Conservation (phyloP, 2,113 vertebrate species). For the Taxidea taxus region DNA sequence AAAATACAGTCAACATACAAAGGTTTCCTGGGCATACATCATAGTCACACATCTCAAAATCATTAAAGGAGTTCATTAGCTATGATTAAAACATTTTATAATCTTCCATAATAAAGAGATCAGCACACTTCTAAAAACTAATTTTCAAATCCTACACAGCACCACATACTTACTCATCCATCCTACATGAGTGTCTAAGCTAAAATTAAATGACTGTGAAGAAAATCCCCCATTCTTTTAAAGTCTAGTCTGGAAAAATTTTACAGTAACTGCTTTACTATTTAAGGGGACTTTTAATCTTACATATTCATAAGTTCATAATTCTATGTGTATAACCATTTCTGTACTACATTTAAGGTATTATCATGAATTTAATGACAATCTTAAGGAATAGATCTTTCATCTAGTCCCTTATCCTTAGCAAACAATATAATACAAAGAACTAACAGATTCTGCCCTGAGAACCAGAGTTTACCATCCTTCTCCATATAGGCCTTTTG, state of each 20-base stretch:
- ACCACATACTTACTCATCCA: background rate
- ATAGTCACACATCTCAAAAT: conserved; percentile 25
- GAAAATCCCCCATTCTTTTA: background rate
- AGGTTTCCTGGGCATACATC: background rate
- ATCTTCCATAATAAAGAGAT: background rate
- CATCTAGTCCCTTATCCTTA: background rate
- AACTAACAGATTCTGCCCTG: background rate
- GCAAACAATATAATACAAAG: background rate
- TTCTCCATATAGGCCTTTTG: background rate
- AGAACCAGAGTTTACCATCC: background rate
- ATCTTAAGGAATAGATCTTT: background rate
- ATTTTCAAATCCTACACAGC: background rate
- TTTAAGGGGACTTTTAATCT: background rate
- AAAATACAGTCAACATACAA: background rate
- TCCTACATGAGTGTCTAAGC: background rate
- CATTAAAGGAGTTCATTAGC: background rate
- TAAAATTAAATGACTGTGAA: background rate
- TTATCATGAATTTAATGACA: background rate
- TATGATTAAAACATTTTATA: conserved; percentile 26
- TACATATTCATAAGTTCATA: conserved; percentile 2
- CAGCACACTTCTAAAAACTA: background rate
- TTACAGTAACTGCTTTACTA: background rate
- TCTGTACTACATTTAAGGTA: background rate
- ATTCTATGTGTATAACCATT: background rate
- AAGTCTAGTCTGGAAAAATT: conserved; percentile 18